Evolutionary conservation across 2,888 invertebrate genomes (phyloP), one percentile per base, ranked within the genome.

Genomic region (Agonopterix subpropinquella): DNA sequence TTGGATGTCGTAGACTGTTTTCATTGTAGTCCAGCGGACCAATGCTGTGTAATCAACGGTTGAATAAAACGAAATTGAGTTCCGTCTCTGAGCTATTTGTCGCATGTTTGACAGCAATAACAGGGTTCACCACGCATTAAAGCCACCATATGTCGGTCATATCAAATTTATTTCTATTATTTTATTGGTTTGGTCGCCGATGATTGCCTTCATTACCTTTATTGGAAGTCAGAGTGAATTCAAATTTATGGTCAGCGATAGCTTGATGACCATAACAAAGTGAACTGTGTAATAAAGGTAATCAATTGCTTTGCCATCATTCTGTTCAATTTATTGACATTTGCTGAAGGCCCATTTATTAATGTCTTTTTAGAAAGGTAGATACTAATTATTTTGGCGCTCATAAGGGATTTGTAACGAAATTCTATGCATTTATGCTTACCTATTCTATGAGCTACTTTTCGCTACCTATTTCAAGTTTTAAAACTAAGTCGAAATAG

Each of bases 111-210:
- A 81, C 86, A 80, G 83, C 87, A 87, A 87, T 88, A 86, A 87
- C 87, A 80, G 87, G 87, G 86, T 82, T 80, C 75, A 75, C 70
- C 73, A 76, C 77, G 80, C 85, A 81, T 84, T 82, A 83, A 69
- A 72, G 75, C 80, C 77, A 69, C 87, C 88, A 88, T 88, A 87
- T 88, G 88, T 86, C 84, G 86, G 81, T 86, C 84, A 86, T 87
- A 88, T 88, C 87, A 85, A 88, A 85, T 87, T 86, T 86, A 87
- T 86, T 87, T 86, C 86, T 84, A 86, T 87, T 87, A 87, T 87
- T 86, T 86, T 85, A 86, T 87, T 87, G 82, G 80, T 75, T 81
- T 70, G 73, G 74, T 75, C 73, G 73, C 66, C 73, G 75, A 81
- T 84, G 80, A 87, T 87, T 81, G 80, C 81, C 72, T 84, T 86